phyloP scores from a whole-genome alignment of 2,113 vertebrate species.

The Pithys albifrons region DNA sequence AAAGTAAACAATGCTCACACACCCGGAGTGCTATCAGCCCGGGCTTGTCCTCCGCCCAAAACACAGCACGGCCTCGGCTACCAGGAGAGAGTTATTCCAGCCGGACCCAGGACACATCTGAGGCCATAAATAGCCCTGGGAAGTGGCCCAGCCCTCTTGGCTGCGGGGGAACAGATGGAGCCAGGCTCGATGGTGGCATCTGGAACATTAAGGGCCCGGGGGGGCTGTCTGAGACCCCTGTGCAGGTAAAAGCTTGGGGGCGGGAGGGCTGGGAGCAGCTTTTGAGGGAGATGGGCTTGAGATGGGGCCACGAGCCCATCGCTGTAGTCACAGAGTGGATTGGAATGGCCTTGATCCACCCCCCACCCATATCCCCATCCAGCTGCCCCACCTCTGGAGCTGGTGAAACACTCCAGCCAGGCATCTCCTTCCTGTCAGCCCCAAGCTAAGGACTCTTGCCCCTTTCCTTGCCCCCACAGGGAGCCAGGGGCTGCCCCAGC shows the following conservation, averaged over 20 bases:
- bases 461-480: neutral
- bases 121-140: neutral
- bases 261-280: neutral
- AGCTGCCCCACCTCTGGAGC: no score
- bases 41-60: neutral
- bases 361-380: accelerated
- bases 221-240: neutral
- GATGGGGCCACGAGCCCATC: neutral
- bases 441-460: neutral
- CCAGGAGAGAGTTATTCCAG: neutral
- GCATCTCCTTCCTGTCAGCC: neutral
- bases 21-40: neutral
- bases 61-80: neutral
- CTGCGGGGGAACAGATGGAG: slow-evolving; percentile 15
- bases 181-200: neutral
- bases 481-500: neutral
- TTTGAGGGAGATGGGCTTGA: neutral
- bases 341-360: neutral
- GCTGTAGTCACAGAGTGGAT: neutral
- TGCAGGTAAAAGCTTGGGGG: slow-evolving; percentile 56
- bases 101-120: neutral
- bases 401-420: neutral
- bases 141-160: accelerated
- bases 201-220: neutral
- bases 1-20: neutral